phyloP scores from a whole-genome alignment of 2,797 vertebrate genomes.

The Darevskia mixta region DNA sequence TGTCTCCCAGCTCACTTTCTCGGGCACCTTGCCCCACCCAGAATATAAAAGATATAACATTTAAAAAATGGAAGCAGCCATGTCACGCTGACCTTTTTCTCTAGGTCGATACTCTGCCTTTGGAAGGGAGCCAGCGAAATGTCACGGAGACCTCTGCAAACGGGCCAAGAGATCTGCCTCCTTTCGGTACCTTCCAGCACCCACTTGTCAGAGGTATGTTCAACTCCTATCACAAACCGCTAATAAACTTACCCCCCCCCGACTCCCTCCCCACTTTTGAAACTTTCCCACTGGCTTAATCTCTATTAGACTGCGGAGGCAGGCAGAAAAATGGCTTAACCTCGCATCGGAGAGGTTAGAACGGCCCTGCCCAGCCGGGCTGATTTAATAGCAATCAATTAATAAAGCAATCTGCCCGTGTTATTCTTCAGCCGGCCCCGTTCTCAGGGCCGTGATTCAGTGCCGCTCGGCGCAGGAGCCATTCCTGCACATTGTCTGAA shows the following conservation, averaged over 20 bases:
- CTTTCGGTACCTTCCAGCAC: neutral
- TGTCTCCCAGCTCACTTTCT: no score
- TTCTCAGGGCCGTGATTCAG: conserved; percentile 34
- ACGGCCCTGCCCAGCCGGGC: neutral
- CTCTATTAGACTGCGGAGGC: conserved; percentile 1
- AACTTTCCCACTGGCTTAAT: neutral
- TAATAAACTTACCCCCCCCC: neutral
- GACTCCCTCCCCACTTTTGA: neutral
- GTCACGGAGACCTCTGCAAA: neutral
- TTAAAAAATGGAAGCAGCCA: no score
- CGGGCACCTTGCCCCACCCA: neutral
- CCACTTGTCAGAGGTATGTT: neutral
- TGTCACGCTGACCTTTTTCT: neutral
- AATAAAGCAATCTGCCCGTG: conserved; percentile 10
- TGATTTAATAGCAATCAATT: conserved; percentile 33
- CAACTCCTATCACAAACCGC: neutral
- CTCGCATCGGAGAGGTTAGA: conserved; percentile 13
- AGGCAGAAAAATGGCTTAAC: neutral
- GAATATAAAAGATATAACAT: neutral
- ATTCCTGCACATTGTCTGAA: conserved; percentile 51
- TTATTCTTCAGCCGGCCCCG: conserved; percentile 39
- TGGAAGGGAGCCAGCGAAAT: neutral
- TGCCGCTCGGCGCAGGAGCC: neutral
- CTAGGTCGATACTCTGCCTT: neutral
- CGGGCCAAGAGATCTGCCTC: no score